These are phyloP conservation scores for Rhabditophanes sp. DNA, from an alignment of 2,888 invertebrate genomes.

Conservation along the genomic window DNA sequence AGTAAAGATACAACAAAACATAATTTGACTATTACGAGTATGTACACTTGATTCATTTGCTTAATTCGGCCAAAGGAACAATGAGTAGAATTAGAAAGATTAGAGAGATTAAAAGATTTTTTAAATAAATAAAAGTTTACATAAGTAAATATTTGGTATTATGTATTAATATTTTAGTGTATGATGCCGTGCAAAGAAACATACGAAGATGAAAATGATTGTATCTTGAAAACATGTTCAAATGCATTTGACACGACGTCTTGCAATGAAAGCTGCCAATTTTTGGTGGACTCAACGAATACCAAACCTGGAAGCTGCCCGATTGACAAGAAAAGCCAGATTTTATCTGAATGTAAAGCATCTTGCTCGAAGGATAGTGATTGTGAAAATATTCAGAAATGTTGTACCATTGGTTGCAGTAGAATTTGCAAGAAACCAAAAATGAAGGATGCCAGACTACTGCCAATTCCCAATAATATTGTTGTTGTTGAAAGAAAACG, in stretches of 20 bases:
- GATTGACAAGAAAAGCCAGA: conserved; percentile 3
- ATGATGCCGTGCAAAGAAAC: conserved; percentile 32
- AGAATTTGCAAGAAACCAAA: conserved; percentile 17
- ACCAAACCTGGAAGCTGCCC: conserved; percentile 45
- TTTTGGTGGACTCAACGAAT: conserved; percentile 36
- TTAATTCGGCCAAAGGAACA: no score
- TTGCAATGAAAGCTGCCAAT: conserved; percentile 43
- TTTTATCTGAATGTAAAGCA: conserved; percentile 43
- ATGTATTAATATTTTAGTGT: conserved; percentile 39
- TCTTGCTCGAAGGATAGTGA: conserved; percentile 44
- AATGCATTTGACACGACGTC: conserved; percentile 4
- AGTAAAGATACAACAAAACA: no score
- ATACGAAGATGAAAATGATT: conserved; percentile 9
- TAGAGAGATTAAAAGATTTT: no score
- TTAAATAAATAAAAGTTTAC: no score
- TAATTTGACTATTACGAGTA: no score
- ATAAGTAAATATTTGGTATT: no score
- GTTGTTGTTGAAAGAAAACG: conserved; percentile 33
- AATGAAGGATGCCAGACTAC: conserved; percentile 10
- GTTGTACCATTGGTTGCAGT: conserved; percentile 44
- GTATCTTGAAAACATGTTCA: conserved; percentile 10
- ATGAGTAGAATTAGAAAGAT: no score
- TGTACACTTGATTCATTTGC: no score
- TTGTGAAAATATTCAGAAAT: conserved; percentile 44
- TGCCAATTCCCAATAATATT: conserved; percentile 33